phyloP scores from a whole-genome alignment of 1,140 invertebrate species.

The Phymastichus coffea region DNA sequence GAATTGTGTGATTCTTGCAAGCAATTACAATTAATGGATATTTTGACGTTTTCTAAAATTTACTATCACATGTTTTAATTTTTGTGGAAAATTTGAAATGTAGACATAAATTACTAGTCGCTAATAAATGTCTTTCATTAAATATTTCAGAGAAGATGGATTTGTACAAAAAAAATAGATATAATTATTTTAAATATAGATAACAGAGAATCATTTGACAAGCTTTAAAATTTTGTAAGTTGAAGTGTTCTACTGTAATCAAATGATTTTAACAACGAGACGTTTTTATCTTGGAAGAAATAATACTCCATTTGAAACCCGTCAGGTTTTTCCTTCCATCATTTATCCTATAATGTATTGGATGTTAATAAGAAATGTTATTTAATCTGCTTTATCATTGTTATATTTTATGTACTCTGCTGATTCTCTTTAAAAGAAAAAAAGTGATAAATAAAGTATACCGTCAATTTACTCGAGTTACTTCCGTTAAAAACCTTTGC shows the following conservation, averaged over 20 bases:
- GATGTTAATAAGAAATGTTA: background rate
- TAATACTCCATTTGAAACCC: background rate
- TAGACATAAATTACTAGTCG: conserved; percentile 17
- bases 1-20: no score
- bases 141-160: conserved; percentile 21
- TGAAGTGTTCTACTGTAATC: background rate
- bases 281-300: background rate
- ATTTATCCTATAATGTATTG: background rate
- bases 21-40: no score
- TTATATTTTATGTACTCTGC: conserved; percentile 1
- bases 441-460: no score
- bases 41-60: no score
- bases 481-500: background rate
- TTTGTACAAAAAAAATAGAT: conserved; percentile 21
- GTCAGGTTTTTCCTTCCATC: conserved; percentile 10
- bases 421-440: background rate
- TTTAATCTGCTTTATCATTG: conserved; percentile 2
- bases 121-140: conserved; percentile 26
- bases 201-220: background rate
- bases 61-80: no score
- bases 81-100: conserved; percentile 3
- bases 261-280: background rate
- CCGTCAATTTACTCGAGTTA: background rate
- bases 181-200: background rate
- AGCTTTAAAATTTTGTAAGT: background rate